Conservation (phyloP, 2,888 invertebrate species). For the Ophonus ardosiacus region DNA sequence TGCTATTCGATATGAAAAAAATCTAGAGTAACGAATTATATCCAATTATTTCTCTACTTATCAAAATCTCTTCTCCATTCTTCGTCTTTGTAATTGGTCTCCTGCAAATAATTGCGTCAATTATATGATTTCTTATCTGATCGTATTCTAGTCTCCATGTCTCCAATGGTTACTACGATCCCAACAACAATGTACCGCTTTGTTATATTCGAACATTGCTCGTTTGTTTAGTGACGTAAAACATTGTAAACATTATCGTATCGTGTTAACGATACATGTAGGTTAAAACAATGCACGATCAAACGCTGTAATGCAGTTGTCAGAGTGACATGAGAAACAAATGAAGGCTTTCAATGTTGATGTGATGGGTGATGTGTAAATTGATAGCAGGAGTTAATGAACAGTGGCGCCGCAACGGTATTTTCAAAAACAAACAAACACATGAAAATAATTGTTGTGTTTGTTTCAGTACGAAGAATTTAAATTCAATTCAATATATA, state of each 20-base stretch:
- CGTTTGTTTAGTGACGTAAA: slow-evolving; percentile 22
- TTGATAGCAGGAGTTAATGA: slow-evolving; percentile 2
- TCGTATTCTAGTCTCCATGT: slow-evolving; percentile 22
- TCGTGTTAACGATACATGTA: slow-evolving; percentile 56
- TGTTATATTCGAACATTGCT: slow-evolving; percentile 30
- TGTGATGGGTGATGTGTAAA: not conserved
- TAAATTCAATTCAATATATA: too few species aligned
- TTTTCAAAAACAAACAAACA: not conserved
- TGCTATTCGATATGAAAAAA: not conserved
- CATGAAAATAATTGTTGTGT: not conserved
- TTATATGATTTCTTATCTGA: slow-evolving; percentile 60
- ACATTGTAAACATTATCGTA: slow-evolving; percentile 53
- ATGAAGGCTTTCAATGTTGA: slow-evolving; percentile 51
- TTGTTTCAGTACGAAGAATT: not conserved
- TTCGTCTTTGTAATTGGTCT: slow-evolving; percentile 48
- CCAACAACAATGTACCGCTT: slow-evolving; percentile 22
- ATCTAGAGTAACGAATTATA: not conserved
- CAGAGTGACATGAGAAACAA: slow-evolving; percentile 54
- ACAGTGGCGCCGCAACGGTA: slow-evolving; percentile 5
- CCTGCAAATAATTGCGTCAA: slow-evolving; percentile 56
- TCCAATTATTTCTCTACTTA: not conserved
- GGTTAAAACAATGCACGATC: slow-evolving; percentile 57
- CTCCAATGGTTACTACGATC: not conserved
- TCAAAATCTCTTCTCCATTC: not conserved
- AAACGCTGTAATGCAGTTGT: slow-evolving; percentile 60